Base-by-base conservation (phyloP, 2,888 invertebrate species). In the Netelia melanura region DNA sequence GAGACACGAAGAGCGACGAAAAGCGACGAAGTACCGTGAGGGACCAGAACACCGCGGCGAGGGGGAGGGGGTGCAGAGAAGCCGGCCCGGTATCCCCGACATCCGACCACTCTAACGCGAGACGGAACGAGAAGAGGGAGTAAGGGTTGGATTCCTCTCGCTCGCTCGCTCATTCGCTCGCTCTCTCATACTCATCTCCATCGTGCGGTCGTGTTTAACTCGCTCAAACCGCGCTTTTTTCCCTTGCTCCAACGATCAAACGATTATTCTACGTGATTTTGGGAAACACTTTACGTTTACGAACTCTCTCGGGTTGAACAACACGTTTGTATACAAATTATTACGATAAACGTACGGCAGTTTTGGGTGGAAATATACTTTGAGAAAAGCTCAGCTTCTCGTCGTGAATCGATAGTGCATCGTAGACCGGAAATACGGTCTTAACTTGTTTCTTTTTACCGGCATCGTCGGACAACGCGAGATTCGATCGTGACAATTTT, bases 1-100 rank as follows among this genome's bases (percentile, higher is more conserved):
- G 78, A 21, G 52, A 23, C 84, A 81, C 84, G 84, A 84, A 84
- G 67, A 38, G 64, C 64, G 62, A 74, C 84, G 84, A 77, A 84
- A 81, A 81, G 74, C 70, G 70, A 78, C 84, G 84, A 81, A 81
- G 84, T 81, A 9, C 65, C 70, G 77, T 6, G 80, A 5, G 30
- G 30, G 72, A 0, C 61, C 68, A 5, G 30, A 30, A 71, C 64
- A 58, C 65, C 62, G 44, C 44, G 56, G 25, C 54, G 10, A 3
- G 17, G n/a, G 14, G 54, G 54, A 54, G 54, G 17, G 54, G 5
- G 30, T 3, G 30, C 3, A 30, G 48, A 48, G 48, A 14, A 58
- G 52, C 68, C 72, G 62, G 70, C 56, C 74, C 78, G 84, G 61
- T 68, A 30, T 72, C 52, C 76, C 76, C 81, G 64, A 56, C 70